Evolutionary conservation across 1,140 invertebrate species (phyloP).

Genomic region (Pseudobourletiella spinata): DNA sequence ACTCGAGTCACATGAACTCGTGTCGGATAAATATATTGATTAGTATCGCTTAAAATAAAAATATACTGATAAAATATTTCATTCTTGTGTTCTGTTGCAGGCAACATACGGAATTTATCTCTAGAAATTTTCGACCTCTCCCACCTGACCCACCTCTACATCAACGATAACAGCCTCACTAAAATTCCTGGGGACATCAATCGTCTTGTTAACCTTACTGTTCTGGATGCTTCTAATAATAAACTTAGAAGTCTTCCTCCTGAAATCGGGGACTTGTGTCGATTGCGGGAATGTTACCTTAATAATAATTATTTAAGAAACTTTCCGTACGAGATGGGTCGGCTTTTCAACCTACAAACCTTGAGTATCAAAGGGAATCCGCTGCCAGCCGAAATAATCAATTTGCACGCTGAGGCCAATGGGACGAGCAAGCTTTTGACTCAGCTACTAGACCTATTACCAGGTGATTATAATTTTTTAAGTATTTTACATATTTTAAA

Average conservation of each 20-base stretch:
- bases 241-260: constrained; percentile 86
- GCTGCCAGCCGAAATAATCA: constrained; percentile 80
- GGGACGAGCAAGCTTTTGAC: constrained; percentile 88
- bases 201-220: constrained; percentile 67
- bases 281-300: constrained; percentile 84
- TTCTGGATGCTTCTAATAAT: constrained; percentile 86
- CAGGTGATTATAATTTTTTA: constrained; percentile 60
- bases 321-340: constrained; percentile 93
- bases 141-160: constrained; percentile 83
- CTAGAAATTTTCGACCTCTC: constrained; percentile 79
- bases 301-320: constrained; percentile 88
- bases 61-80: too few relatives aligned
- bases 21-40: too few relatives aligned
- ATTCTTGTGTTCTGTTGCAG: too few relatives aligned
- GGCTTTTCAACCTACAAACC: constrained; percentile 90
- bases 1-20: not conserved
- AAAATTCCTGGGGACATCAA: constrained; percentile 81
- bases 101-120: constrained; percentile 84
- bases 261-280: constrained; percentile 89
- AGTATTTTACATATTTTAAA: too few relatives aligned
- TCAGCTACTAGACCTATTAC: constrained; percentile 86
- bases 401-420: constrained; percentile 82
- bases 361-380: constrained; percentile 89
- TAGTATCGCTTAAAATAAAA: too few relatives aligned
- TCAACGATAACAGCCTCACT: constrained; percentile 87